These are phyloP conservation scores for Streptopelia turtur DNA, from an alignment of 2,797 vertebrate species.

Conservation along the genomic window DNA sequence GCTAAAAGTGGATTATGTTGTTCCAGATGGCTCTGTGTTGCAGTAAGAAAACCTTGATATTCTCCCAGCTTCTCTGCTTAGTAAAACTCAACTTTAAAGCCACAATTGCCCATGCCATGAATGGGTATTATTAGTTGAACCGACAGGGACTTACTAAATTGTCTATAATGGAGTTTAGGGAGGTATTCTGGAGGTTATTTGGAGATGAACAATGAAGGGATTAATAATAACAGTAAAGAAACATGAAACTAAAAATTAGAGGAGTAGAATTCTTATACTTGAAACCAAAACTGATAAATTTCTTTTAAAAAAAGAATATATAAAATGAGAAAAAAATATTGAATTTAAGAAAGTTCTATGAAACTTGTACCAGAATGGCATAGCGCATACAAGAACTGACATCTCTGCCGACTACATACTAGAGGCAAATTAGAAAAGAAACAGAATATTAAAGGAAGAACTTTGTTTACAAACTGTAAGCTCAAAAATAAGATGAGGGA, in stretches of 20 bases:
- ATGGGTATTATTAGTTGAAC: not conserved
- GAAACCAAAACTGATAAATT: not conserved
- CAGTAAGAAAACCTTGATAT: not conserved
- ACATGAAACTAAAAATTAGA: not conserved
- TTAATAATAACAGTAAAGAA: not conserved
- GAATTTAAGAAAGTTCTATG: not conserved
- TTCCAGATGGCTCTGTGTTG: not conserved
- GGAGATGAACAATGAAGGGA: no score
- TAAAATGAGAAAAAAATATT: not conserved
- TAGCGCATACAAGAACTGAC: not conserved
- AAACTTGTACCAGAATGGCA: not conserved
- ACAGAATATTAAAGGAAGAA: not conserved
- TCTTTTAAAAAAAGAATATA: not conserved
- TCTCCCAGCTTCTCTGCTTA: not conserved
- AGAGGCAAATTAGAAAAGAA: not conserved
- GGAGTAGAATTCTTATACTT: not conserved
- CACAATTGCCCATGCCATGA: not conserved
- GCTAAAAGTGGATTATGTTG: not conserved
- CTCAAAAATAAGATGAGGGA: not conserved
- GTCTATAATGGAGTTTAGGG: no score
- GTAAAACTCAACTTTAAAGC: not conserved
- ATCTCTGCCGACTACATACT: not conserved
- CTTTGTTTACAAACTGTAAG: not conserved
- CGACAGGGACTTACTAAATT: not conserved
- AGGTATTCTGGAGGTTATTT: not conserved